Evolutionary conservation across 2,888 invertebrate species (phyloP).

Genomic region (Nomada ruficornis): DNA sequence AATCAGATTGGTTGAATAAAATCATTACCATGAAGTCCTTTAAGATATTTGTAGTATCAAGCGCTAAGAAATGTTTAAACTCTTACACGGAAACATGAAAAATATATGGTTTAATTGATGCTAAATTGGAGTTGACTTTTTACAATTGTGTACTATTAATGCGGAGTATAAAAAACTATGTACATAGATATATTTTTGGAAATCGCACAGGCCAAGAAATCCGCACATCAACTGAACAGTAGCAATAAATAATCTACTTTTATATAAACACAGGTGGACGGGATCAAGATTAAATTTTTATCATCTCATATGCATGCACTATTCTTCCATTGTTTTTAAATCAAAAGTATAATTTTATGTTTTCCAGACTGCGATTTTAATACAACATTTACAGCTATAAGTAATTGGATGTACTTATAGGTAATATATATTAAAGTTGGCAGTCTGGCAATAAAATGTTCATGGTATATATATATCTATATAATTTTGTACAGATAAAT

Average conservation of each 20-base stretch:
- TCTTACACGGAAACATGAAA: conserved; percentile 69
- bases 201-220: conserved; percentile 71
- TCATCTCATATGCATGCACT: conserved; percentile 23
- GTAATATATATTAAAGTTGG: conserved; percentile 39
- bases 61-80: conserved; percentile 72
- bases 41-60: conserved; percentile 69
- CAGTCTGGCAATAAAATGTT: conserved; percentile 47
- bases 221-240: conserved; percentile 59
- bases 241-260: conserved; percentile 49
- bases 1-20: conserved; percentile 70
- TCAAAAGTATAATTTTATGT: conserved; percentile 31
- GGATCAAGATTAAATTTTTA: conserved; percentile 51
- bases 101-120: conserved; percentile 61
- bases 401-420: conserved; percentile 16
- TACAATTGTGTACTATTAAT: conserved; percentile 74
- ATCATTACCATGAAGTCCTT: conserved; percentile 76
- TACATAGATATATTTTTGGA: conserved; percentile 76
- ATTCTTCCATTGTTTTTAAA: conserved; percentile 14
- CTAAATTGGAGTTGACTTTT: conserved; percentile 60
- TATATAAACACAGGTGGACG: conserved; percentile 67
- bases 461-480: conserved; percentile 3
- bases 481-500: conserved; percentile 28
- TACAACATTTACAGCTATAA: conserved; percentile 29
- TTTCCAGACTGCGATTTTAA: conserved; percentile 17
- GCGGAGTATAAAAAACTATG: conserved; percentile 82